Conservation (phyloP, 2,888 invertebrate genomes). For the Strigamia crassipes region DNA sequence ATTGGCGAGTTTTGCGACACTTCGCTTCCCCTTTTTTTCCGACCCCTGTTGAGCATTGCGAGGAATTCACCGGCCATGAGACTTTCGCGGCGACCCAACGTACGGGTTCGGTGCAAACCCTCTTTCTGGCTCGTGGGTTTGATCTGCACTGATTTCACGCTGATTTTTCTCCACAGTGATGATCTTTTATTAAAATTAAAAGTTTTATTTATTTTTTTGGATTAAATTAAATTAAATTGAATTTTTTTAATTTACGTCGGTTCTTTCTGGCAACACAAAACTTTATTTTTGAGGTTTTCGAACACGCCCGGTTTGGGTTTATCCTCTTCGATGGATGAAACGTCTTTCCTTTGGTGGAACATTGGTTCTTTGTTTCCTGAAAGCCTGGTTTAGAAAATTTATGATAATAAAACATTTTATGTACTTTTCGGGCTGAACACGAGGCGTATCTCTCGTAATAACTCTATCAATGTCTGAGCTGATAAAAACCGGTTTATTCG, state of each 20-base stretch:
- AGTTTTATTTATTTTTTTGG: neutral
- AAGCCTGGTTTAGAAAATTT: neutral
- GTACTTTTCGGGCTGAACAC: neutral
- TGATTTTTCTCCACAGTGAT: constrained; percentile 36
- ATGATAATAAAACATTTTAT: neutral
- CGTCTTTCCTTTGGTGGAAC: constrained; percentile 8
- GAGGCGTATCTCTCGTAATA: too few species aligned
- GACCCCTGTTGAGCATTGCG: constrained; percentile 48
- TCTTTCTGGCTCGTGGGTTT: neutral
- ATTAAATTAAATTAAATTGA: neutral
- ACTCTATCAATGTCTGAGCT: too few species aligned
- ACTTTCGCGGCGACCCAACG: constrained; percentile 49
- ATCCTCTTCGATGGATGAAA: neutral
- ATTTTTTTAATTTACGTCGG: neutral
- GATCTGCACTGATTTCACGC: neutral
- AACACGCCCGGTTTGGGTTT: neutral
- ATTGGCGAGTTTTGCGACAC: constrained; percentile 3
- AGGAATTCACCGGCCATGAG: constrained; percentile 49
- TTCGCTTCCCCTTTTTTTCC: constrained; percentile 43
- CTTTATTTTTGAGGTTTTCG: constrained; percentile 14
- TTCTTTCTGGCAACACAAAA: neutral
- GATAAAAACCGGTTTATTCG: too few species aligned
- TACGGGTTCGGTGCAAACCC: constrained; percentile 31
- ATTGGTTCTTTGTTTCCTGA: constrained; percentile 24
- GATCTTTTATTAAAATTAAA: neutral